phyloP scores from a whole-genome alignment of 1,140 invertebrate species.

The Rhyzopertha dominica region DNA sequence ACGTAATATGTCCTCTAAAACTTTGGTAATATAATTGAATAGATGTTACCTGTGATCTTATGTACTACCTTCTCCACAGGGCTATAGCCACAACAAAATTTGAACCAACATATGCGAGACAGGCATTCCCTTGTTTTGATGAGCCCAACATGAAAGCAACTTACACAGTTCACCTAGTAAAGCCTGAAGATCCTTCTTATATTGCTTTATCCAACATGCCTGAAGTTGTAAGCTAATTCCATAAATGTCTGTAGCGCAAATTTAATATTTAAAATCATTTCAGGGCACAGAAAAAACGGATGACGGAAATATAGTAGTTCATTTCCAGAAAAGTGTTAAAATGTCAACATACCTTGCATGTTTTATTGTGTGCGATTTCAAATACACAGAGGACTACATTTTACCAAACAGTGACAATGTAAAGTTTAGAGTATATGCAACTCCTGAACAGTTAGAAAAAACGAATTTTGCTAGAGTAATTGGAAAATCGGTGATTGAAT shows the following conservation, averaged over 20 bases:
- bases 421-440: constrained; percentile 67
- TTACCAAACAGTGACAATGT: constrained; percentile 51
- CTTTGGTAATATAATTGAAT: neutral
- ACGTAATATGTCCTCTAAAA: no score
- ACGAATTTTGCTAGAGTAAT: constrained; percentile 73
- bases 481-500: constrained; percentile 75
- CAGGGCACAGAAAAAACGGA: constrained; percentile 28
- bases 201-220: constrained; percentile 79
- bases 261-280: constrained; percentile 1
- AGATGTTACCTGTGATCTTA: constrained; percentile 22
- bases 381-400: constrained; percentile 51
- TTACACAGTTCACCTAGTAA: constrained; percentile 72
- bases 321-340: constrained; percentile 74
- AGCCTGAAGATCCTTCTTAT: constrained; percentile 57
- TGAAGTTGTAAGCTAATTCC: constrained; percentile 47
- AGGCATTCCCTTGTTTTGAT: constrained; percentile 93
- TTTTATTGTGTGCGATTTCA: constrained; percentile 89
- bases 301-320: constrained; percentile 46
- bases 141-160: constrained; percentile 90
- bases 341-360: constrained; percentile 92
- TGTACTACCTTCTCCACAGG: constrained; percentile 50
- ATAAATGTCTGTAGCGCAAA: constrained; percentile 5
- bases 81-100: constrained; percentile 86
- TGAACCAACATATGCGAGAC: constrained; percentile 86
- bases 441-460: constrained; percentile 67